Conservation (phyloP, 2,113 vertebrate species). For the Zosterops hypoxanthus region DNA sequence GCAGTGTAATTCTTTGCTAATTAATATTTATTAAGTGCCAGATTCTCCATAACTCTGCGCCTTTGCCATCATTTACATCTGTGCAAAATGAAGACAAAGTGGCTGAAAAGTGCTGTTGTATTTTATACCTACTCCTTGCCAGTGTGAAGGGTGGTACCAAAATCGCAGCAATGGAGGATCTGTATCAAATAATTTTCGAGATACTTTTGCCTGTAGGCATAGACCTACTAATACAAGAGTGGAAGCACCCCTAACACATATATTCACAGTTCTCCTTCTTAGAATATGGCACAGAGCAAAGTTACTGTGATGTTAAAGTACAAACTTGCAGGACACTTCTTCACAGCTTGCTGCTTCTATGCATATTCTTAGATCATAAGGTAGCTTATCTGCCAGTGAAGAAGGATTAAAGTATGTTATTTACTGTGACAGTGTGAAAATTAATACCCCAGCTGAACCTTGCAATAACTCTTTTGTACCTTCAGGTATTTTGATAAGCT, state of each 20-base stretch:
- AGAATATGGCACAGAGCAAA: not conserved
- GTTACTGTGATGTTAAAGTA: not conserved
- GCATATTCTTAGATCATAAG: not conserved
- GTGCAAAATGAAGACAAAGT: conserved; percentile 15
- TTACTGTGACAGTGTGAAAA: not conserved
- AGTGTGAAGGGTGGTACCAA: not conserved
- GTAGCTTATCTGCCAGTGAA: not conserved
- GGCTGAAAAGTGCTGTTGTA: not conserved
- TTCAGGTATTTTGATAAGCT: not conserved
- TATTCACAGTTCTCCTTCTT: not conserved
- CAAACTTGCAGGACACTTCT: not conserved
- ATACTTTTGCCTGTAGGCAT: not conserved
- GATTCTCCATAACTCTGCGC: not conserved
- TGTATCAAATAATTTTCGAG: not conserved
- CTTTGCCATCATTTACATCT: not conserved
- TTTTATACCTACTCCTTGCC: not conserved
- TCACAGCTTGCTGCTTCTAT: not conserved
- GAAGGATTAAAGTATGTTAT: not conserved
- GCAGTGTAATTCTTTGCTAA: conserved; percentile 56
- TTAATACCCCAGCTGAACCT: not conserved
- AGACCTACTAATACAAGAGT: not conserved
- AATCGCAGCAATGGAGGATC: not conserved
- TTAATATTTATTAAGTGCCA: conserved; percentile 53
- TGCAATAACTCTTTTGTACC: not conserved
- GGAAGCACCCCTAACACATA: not conserved